Evolutionary conservation across 1,140 invertebrate species (phyloP), one percentile per base, ranked within the genome.

Genomic region (Saxidomus purpurata): DNA sequence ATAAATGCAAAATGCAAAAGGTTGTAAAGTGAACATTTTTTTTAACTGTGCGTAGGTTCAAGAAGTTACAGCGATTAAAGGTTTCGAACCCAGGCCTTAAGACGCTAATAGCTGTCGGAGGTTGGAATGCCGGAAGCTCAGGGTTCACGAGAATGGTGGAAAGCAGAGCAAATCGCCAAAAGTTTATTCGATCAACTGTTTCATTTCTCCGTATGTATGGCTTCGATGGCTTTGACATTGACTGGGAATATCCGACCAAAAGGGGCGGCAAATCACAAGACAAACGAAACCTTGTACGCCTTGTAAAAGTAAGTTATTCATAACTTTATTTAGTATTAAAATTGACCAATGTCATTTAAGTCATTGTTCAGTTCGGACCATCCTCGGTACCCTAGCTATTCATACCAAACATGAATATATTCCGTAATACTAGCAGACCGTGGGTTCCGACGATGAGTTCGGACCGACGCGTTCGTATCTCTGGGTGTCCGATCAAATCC

Each of bases 191-290:
- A 28, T 90, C 93, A 36, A 97, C 97, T 25, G 97, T 99, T 17
- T 98, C 98, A 95, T 99, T 99, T 95, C 96, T 99, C 63, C 96
- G 98, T 87, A 97, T 98, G 94, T 98, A 99, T 95, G 98, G 98
- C 92, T 99, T 99, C 94, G 98, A 99, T 96, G 99, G 99, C 6
- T 96, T 99, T 28, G 98, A 99, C 96, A 96, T 99, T 90, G 98
- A 99, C 94, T 99, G 98, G 98, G 98, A 99, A 94, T 99, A 99
- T 96, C 98, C 98, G 0, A 97, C 98, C 0, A 97, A 97, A 94
- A 96, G 98, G 38, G 98, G 99, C 94, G 98, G 98, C 69, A 98
- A 98, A 93, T 97, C 98, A 0, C 97, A 98, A 55, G 98, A 99
- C 95, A 97, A 97, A 82, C 97, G 98, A 91, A 98, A 99, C 95